Conservation (phyloP, 2,113 vertebrate species). For the Coptodon bakossiorum region DNA sequence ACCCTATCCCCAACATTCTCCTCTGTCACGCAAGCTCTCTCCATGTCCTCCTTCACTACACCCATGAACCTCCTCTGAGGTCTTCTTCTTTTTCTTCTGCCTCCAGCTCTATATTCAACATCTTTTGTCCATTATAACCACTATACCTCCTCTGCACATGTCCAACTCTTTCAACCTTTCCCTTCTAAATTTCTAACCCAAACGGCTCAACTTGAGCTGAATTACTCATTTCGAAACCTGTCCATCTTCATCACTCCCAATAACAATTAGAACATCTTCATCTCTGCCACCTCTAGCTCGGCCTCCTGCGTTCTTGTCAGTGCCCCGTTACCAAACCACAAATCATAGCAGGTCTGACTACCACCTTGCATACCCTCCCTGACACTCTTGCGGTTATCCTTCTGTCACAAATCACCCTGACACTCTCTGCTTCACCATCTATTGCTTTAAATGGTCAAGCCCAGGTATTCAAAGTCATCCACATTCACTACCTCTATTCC, state of each 20-base stretch:
- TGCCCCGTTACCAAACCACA: background rate
- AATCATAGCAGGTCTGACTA: background rate
- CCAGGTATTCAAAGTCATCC: background rate
- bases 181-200: background rate
- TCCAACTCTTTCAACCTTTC: background rate
- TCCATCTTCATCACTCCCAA: background rate
- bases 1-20: background rate
- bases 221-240: background rate
- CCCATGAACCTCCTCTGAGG: background rate
- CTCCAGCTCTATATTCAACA: background rate
- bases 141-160: background rate
- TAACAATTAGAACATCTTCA: background rate
- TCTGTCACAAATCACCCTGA: background rate
- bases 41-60: background rate
- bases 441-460: background rate
- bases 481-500: background rate
- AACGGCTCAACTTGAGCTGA: background rate
- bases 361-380: background rate
- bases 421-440: background rate
- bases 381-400: background rate
- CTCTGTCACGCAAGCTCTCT: background rate
- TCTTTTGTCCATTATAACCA: background rate
- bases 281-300: background rate
- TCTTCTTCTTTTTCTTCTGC: background rate
- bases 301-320: background rate